These are phyloP conservation scores for Litocranius walleri DNA, from an alignment of 2,113 vertebrate species.

Conservation along the genomic window DNA sequence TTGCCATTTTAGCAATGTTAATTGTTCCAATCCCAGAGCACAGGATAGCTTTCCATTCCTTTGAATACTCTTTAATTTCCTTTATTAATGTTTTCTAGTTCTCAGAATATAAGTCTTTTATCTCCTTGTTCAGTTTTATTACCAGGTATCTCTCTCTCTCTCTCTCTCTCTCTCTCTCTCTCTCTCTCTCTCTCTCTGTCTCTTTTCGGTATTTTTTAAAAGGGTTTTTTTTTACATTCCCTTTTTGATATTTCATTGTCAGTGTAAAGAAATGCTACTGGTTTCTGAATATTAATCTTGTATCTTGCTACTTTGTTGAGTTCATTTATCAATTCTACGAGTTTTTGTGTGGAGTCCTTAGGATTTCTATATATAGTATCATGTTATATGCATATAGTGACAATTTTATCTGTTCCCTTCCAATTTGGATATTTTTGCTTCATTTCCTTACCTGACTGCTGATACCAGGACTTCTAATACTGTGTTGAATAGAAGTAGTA, in stretches of 20 bases:
- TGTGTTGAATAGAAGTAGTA: background rate
- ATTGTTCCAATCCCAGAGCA: background rate
- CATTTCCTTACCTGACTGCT: background rate
- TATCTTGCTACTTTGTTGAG: background rate
- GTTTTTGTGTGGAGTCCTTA: background rate
- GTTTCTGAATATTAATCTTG: background rate
- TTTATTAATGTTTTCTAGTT: background rate
- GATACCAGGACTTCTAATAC: background rate
- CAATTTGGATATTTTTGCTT: background rate
- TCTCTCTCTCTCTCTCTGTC: no score
- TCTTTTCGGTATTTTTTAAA: background rate
- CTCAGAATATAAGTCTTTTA: background rate
- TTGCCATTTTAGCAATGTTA: background rate
- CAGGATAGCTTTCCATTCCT: background rate
- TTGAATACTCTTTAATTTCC: background rate
- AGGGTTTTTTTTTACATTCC: background rate
- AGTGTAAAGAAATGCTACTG: background rate
- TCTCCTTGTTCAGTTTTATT: background rate
- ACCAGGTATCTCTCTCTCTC: background rate
- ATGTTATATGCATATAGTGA: background rate
- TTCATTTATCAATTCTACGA: background rate
- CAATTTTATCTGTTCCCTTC: background rate
- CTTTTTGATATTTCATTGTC: background rate
- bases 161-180: no score
- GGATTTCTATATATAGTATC: background rate